Percentiles rank a stretch among this genome's conserved stretches.
Conservation (phyloP, 2,888 invertebrate genomes). For the Heliothis peltigera region DNA sequence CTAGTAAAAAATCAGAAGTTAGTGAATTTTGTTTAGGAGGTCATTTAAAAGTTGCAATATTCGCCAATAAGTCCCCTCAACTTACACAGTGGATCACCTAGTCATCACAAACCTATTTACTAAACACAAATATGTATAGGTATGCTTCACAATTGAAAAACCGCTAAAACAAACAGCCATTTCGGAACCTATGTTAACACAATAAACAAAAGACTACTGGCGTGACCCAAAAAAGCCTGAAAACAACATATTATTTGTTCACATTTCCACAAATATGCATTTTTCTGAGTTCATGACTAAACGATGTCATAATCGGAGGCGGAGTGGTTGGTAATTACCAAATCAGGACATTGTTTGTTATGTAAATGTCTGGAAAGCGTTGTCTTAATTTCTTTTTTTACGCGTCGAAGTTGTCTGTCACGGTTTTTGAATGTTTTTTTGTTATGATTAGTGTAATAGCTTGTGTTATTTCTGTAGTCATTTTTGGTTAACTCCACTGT, state of each 20-base stretch:
- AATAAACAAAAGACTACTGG: constrained; percentile 18
- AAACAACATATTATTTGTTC: not conserved
- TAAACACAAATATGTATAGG: too few species aligned
- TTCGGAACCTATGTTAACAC: constrained; percentile 14
- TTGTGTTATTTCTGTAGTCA: too few species aligned
- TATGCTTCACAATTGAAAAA: not conserved
- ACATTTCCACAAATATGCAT: constrained; percentile 34
- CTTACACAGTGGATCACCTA: too few species aligned
- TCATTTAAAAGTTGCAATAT: too few species aligned
- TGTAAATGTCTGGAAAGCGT: constrained; percentile 61
- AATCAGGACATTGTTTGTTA: constrained; percentile 64
- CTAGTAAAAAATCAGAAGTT: too few species aligned
- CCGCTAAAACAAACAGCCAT: not conserved
- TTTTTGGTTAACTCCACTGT: too few species aligned
- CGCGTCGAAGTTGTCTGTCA: constrained; percentile 10
- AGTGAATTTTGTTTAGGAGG: too few species aligned
- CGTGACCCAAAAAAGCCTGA: constrained; percentile 20
- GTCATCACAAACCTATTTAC: too few species aligned
- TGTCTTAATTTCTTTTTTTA: constrained; percentile 38
- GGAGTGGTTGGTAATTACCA: constrained; percentile 58
- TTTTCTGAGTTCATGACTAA: constrained; percentile 51
- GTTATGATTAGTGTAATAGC: not conserved
- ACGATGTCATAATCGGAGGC: constrained; percentile 33
- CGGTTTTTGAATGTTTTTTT: constrained; percentile 5
- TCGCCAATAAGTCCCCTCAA: too few species aligned